Base-by-base conservation (phyloP, 1,140 invertebrate species). In the Drosophila littoralis region DNA sequence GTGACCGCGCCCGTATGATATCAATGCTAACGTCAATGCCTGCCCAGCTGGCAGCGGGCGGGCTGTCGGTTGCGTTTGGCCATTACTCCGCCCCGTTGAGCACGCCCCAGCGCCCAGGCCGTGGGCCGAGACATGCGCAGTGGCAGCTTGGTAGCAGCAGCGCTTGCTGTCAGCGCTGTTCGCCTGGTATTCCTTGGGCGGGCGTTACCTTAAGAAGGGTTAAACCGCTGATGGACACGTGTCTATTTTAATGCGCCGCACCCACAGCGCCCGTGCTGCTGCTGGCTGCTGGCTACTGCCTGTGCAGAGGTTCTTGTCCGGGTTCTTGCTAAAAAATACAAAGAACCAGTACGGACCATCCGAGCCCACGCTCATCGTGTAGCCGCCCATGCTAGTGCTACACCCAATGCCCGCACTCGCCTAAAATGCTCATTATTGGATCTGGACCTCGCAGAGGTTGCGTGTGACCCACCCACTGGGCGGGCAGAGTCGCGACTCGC, bases 201-300 rank as follows among this genome's bases (percentile, higher is more conserved):
- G 91, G 91, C 91, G 91, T 92, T 92, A 91, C 91, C 91, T 92
- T 92, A 90, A 92, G 91, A 92, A 92, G 91, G 91, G 91, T 92
- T 92, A 92, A 91, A 91, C 66, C 75, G 73, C 71, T 92, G 90
- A 92, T 92, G 91, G 91, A 92, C 91, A 92, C 90, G 91, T 92
- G 91, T 91, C 90, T 77, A 74, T 76, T 85, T 85, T 61, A 73
- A 89, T 17, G 77, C 52, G 70, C 54, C 43, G 82, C 67, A 59
- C 33, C 58, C 59, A 68, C 40, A 43, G 64, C n/a, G 45, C 15
- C 65, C 65, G 45, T 71, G 69, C 40, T 35, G 65, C 48, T 45
- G 46, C 42, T 58, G 66, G 79, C 69, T 69, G 57, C 45, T 64
- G 35, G 28, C 22, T 55, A 38, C 50, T 65, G 46, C 32, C 36